These are phyloP conservation scores for Orthochromis indermauri DNA, from an alignment of 2,113 vertebrate species.

Conservation along the genomic window DNA sequence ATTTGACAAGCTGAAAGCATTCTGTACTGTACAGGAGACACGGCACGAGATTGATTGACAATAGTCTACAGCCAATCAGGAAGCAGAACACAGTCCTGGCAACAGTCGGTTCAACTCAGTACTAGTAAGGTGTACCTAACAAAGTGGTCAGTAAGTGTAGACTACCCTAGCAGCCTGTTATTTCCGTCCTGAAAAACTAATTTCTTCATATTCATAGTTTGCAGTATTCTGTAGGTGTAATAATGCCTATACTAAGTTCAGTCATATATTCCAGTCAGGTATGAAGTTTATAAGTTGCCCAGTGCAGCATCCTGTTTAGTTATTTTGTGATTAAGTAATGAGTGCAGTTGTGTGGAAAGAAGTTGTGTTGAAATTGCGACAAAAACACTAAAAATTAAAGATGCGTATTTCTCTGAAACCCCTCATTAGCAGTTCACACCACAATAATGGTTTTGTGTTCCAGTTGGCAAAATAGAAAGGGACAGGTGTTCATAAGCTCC, in stretches of 20 bases:
- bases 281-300: background rate
- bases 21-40: background rate
- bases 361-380: background rate
- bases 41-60: background rate
- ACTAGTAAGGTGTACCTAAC: background rate
- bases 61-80: background rate
- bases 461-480: conserved; percentile 6
- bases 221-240: background rate
- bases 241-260: background rate
- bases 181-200: fast-evolving
- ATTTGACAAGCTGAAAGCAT: background rate
- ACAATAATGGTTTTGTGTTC: background rate
- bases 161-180: background rate
- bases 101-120: background rate
- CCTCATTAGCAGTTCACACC: conserved; percentile 24
- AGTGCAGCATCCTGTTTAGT: background rate
- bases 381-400: background rate
- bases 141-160: background rate
- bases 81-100: background rate
- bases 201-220: background rate
- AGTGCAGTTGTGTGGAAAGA: background rate
- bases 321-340: background rate
- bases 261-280: background rate
- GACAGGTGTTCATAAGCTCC: conserved; percentile 30
- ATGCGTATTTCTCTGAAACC: background rate